These are phyloP conservation scores for Enteromius unitaeniatus DNA, from an alignment of 2,797 vertebrate species.

Conservation along the genomic window DNA sequence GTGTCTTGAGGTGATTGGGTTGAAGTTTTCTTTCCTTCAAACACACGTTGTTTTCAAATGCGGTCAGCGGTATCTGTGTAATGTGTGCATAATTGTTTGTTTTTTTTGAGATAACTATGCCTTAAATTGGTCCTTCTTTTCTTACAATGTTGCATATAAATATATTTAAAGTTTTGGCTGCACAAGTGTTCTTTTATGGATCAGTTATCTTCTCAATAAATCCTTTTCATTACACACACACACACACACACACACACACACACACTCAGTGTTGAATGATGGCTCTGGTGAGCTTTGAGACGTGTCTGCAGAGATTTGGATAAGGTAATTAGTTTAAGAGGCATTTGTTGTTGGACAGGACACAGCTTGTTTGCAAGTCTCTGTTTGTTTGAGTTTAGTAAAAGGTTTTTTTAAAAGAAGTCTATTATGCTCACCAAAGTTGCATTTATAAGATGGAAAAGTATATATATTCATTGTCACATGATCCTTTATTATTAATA, in stretches of 20 bases:
- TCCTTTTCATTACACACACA: neutral
- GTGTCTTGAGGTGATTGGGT: conserved; percentile 51
- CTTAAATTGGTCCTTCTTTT: neutral
- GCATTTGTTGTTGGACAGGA: conserved; percentile 29
- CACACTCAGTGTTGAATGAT: conserved; percentile 15
- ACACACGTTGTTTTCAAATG: conserved; percentile 5
- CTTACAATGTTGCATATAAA: neutral
- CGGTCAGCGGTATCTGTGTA: conserved; percentile 24
- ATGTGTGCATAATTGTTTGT: conserved; percentile 29
- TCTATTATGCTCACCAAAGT: neutral
- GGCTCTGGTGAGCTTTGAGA: conserved; percentile 6
- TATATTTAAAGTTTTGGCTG: neutral
- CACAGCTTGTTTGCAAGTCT: conserved; percentile 3
- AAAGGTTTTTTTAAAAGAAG: neutral
- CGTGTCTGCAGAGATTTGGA: conserved; percentile 6
- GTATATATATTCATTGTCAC: neutral
- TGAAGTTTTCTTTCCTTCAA: conserved; percentile 33
- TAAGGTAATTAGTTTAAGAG: conserved; percentile 22
- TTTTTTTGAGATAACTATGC: neutral
- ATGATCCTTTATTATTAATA: neutral
- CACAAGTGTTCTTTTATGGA: neutral
- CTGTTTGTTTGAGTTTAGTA: conserved; percentile 1
- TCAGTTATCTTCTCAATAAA: neutral
- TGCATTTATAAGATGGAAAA: neutral
- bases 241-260: neutral